Evolutionary conservation across 2,113 vertebrate species (phyloP).

Genomic region (Ceyx cyanopectus): DNA sequence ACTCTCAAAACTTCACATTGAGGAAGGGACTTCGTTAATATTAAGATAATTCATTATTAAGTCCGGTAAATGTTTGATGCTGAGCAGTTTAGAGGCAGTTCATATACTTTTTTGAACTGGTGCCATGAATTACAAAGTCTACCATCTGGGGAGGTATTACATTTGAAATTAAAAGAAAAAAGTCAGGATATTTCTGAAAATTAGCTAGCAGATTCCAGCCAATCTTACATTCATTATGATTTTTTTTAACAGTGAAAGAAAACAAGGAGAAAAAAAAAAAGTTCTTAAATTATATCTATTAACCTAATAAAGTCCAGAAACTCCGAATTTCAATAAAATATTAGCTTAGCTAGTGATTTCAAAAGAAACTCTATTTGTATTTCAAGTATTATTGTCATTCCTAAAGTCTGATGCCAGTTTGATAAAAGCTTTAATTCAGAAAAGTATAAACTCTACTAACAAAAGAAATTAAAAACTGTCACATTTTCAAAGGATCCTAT

Average conservation of each 20-base stretch:
- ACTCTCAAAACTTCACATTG: constrained; percentile 53
- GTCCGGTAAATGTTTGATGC: constrained; percentile 64
- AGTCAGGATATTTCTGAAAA: constrained; percentile 76
- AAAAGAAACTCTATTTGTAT: constrained; percentile 37
- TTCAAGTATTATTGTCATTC: constrained; percentile 43
- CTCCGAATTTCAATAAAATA: constrained; percentile 40
- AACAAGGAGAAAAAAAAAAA: not conserved
- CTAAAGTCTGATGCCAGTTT: constrained; percentile 33
- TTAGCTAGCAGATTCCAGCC: constrained; percentile 74
- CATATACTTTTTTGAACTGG: constrained; percentile 79
- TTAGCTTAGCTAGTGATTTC: constrained; percentile 1
- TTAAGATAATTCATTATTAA: constrained; percentile 64
- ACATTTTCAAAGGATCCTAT: constrained; percentile 50
- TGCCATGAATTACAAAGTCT: constrained; percentile 80
- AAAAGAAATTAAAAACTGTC: constrained; percentile 57
- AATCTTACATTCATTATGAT: constrained; percentile 55
- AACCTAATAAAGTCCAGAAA: constrained; percentile 55
- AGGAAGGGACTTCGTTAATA: constrained; percentile 73
- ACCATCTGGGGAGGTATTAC: constrained; percentile 80
- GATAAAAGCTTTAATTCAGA: constrained; percentile 43
- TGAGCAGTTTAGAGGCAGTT: constrained; percentile 70
- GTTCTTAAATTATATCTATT: constrained; percentile 68
- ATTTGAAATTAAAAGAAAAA: constrained; percentile 65
- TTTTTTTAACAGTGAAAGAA: constrained; percentile 10
- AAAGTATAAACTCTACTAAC: constrained; percentile 51